These are phyloP conservation scores for Pyrocephalus nanus DNA, from an alignment of 2,797 vertebrate genomes.

Conservation along the genomic window DNA sequence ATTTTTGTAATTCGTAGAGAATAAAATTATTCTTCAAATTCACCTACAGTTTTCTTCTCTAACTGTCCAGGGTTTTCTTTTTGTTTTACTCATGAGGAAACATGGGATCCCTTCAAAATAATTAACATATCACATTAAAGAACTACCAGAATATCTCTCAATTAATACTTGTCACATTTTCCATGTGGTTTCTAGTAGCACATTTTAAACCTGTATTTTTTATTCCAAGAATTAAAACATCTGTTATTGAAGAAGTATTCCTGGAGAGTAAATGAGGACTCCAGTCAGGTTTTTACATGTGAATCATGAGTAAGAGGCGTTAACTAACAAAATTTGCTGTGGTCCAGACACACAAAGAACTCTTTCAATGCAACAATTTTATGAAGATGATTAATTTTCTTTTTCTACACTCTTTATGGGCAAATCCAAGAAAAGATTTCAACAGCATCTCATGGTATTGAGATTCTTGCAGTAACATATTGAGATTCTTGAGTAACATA, in stretches of 20 bases:
- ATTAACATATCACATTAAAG: background rate
- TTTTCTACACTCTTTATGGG: background rate
- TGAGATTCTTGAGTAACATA: background rate
- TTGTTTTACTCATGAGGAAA: background rate
- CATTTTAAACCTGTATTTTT: background rate
- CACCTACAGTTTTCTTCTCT: accelerated
- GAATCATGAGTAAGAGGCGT: background rate
- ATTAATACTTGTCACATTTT: background rate
- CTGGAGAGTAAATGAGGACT: background rate
- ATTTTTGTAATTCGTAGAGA: background rate
- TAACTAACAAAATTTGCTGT: background rate
- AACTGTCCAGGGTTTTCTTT: background rate
- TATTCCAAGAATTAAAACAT: background rate
- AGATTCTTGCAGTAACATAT: background rate
- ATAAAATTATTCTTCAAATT: background rate
- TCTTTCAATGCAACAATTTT: background rate
- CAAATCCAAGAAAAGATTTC: background rate
- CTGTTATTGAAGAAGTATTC: background rate
- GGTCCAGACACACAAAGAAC: background rate
- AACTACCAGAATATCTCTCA: background rate
- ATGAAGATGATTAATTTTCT: background rate
- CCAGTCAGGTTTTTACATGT: background rate
- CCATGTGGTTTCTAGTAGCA: background rate
- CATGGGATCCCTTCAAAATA: background rate
- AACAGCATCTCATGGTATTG: background rate